A percentile compares a stretch with the other conserved stretches of the same genome.
Conservation (phyloP, 2,113 vertebrate genomes). For the Rhinoderma darwinii region DNA sequence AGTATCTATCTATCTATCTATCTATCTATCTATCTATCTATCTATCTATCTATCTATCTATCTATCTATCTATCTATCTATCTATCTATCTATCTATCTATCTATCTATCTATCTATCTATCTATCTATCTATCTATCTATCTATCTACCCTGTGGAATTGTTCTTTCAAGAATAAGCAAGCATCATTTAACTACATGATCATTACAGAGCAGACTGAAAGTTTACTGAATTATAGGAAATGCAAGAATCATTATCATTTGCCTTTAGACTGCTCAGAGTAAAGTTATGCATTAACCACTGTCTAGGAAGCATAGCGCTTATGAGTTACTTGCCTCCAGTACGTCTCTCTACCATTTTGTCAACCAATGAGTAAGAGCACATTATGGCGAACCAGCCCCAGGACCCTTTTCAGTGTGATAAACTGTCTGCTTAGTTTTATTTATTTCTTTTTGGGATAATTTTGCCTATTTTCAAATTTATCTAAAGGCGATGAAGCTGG, state of each 20-base stretch:
- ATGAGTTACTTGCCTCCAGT: conserved; percentile 11
- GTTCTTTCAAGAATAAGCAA: not conserved
- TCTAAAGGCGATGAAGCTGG: conserved; percentile 22
- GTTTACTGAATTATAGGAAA: conserved; percentile 8
- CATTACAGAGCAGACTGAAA: not conserved
- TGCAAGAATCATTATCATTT: conserved; percentile 19
- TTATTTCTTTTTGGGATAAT: conserved; percentile 36
- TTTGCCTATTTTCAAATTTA: conserved; percentile 6
- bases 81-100: too few relatives aligned
- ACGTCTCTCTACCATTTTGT: conserved; percentile 10
- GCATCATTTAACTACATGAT: not conserved
- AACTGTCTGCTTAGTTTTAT: conserved; percentile 25
- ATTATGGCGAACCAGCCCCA: conserved; percentile 8
- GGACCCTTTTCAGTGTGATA: conserved; percentile 20
- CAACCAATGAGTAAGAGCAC: conserved; percentile 19
- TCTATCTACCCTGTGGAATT: not conserved
- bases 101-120: too few relatives aligned
- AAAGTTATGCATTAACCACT: conserved; percentile 20
- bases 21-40: not conserved
- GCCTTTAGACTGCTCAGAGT: not conserved
- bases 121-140: too few relatives aligned
- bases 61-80: not conserved
- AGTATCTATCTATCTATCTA: not conserved
- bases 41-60: not conserved
- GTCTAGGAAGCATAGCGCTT: not conserved